These are phyloP conservation scores for Phaedon cochleariae DNA, from an alignment of 2,888 invertebrate species.

Conservation along the genomic window DNA sequence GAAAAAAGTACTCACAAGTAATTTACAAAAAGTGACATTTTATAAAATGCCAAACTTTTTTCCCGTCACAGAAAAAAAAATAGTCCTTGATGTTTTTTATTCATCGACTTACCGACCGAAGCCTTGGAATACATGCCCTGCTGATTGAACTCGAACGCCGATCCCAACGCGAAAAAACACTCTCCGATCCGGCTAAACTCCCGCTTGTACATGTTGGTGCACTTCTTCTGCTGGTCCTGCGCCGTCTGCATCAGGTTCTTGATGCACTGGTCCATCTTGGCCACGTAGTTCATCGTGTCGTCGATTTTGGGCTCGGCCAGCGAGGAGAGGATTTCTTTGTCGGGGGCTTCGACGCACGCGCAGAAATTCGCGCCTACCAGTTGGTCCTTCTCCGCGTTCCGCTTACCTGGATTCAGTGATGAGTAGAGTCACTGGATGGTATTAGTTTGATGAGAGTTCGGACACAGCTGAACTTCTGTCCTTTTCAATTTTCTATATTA, in stretches of 20 bases:
- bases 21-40: too few relatives aligned
- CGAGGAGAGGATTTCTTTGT: constrained; percentile 76
- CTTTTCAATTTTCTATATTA: too few relatives aligned
- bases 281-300: constrained; percentile 82
- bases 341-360: constrained; percentile 86
- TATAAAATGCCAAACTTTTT: too few relatives aligned
- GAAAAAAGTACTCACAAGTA: too few relatives aligned
- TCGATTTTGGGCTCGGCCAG: constrained; percentile 86
- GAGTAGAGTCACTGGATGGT: too few relatives aligned
- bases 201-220: constrained; percentile 83
- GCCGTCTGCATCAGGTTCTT: constrained; percentile 83
- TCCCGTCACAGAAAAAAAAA: too few relatives aligned
- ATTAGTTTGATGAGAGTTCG: too few relatives aligned
- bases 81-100: too few relatives aligned
- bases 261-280: constrained; percentile 86
- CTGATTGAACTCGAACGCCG: constrained; percentile 82
- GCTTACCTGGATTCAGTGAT: too few relatives aligned
- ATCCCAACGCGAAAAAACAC: constrained; percentile 84
- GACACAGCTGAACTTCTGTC: too few relatives aligned
- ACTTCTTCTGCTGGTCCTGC: constrained; percentile 86
- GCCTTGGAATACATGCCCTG: constrained; percentile 73
- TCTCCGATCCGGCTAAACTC: constrained; percentile 93
- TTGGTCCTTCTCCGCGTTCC: constrained; percentile 94
- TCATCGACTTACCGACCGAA: constrained; percentile 73
- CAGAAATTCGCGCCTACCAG: constrained; percentile 91